Conservation (phyloP, 2,888 invertebrate species). For the Diaphora mendica region DNA sequence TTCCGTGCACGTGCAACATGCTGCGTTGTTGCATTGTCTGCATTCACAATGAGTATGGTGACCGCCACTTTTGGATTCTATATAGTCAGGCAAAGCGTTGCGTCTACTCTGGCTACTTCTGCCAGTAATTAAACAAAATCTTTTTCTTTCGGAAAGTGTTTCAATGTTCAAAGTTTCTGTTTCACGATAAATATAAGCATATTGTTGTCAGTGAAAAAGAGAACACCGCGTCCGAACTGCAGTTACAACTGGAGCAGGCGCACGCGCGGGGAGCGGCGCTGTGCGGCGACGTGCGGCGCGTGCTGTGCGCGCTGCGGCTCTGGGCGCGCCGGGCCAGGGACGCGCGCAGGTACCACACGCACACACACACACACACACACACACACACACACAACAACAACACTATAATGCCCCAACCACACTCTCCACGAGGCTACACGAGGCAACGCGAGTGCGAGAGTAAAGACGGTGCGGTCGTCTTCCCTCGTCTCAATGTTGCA, state of each 20-base stretch:
- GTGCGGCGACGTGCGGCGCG: conserved; percentile 67
- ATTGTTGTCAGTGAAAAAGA: conserved; percentile 55
- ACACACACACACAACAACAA: too few species aligned
- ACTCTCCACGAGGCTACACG: too few species aligned
- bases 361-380: too few species aligned
- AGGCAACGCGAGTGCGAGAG: too few species aligned
- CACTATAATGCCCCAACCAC: too few species aligned
- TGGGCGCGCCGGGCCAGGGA: conserved; percentile 56
- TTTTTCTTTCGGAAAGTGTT: background rate
- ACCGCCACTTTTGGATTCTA: too few species aligned
- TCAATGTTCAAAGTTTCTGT: background rate
- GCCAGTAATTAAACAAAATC: background rate
- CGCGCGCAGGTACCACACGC: too few species aligned
- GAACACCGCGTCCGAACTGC: conserved; percentile 49
- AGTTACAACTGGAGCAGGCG: conserved; percentile 63
- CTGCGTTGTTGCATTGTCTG: too few species aligned
- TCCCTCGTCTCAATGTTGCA: too few species aligned
- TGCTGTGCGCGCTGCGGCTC: conserved; percentile 56
- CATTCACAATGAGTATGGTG: too few species aligned
- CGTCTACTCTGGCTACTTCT: background rate
- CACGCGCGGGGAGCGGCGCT: conserved; percentile 69
- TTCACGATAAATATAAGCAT: background rate
- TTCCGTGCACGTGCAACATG: too few species aligned
- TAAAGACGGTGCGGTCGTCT: too few species aligned
- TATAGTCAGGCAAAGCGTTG: background rate